Conservation (phyloP, 2,113 vertebrate species). For the Chroicocephalus ridibundus region DNA sequence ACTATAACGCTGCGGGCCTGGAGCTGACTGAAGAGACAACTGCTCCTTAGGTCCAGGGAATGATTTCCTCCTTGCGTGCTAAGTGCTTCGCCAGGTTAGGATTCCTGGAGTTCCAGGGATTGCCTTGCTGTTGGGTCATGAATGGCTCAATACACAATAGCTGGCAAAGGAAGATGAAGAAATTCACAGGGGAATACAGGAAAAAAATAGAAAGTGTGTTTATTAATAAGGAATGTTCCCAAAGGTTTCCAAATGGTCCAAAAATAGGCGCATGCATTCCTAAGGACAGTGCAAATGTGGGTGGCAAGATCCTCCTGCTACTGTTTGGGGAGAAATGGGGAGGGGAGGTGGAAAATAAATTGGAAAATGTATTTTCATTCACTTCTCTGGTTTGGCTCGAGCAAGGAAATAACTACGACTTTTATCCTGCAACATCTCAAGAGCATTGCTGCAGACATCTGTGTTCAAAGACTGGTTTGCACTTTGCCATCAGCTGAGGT, state of each 20-base stretch:
- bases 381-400: neutral
- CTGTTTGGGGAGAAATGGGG: neutral
- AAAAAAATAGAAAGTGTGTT: neutral
- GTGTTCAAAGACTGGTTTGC: neutral
- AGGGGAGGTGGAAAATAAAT: neutral
- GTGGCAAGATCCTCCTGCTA: conserved; percentile 16
- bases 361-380: conserved; percentile 1
- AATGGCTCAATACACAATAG: conserved; percentile 1
- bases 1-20: neutral
- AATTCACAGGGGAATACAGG: neutral
- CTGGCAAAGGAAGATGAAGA: conserved; percentile 18
- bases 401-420: neutral
- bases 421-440: neutral
- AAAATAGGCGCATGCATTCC: neutral
- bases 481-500: neutral
- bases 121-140: neutral
- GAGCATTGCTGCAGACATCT: neutral
- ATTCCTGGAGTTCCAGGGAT: conserved; percentile 15
- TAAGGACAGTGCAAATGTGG: neutral
- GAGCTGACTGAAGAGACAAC: neutral
- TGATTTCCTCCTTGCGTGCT: neutral
- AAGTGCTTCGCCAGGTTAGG: neutral
- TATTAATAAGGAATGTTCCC: conserved; percentile 15
- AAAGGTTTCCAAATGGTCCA: conserved; percentile 22
- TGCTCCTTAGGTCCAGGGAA: neutral